phyloP scores from a whole-genome alignment of 2,888 invertebrate species.

The Augochlorella aurata region DNA sequence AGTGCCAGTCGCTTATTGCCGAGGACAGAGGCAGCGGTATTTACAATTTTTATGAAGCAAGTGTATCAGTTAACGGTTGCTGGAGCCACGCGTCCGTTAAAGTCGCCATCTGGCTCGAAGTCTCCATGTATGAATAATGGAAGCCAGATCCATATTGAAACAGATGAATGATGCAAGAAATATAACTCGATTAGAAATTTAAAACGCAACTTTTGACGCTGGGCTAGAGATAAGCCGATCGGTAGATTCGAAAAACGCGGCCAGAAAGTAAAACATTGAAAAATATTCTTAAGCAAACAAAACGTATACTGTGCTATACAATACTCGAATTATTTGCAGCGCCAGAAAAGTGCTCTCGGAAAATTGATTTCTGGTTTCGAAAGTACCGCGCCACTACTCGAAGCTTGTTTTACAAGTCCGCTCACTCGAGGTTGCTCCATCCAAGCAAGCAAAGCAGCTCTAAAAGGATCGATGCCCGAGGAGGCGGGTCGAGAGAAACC shows the following conservation, averaged over 20 bases:
- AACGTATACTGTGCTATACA: too few relatives aligned
- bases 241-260: background rate
- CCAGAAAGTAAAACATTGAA: too few relatives aligned
- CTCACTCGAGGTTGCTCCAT: too few relatives aligned
- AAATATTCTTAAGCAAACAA: too few relatives aligned
- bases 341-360: too few relatives aligned
- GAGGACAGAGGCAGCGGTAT: background rate
- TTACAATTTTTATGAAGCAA: conserved; percentile 23
- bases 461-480: background rate
- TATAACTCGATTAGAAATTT: conserved; percentile 48
- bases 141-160: conserved; percentile 33
- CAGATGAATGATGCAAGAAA: conserved; percentile 46
- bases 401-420: too few relatives aligned
- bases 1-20: background rate
- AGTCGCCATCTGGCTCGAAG: background rate
- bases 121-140: conserved; percentile 47
- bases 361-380: too few relatives aligned
- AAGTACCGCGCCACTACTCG: too few relatives aligned
- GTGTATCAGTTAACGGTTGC: conserved; percentile 8
- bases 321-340: too few relatives aligned
- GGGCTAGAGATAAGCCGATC: background rate
- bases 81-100: background rate
- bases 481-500: too few relatives aligned
- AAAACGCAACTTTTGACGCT: background rate
- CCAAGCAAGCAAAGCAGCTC: too few relatives aligned